A percentile compares a stretch with the other conserved stretches of the same genome.
phyloP scores from a whole-genome alignment of 2,888 invertebrate species.

The Cataglyphis cursor region DNA sequence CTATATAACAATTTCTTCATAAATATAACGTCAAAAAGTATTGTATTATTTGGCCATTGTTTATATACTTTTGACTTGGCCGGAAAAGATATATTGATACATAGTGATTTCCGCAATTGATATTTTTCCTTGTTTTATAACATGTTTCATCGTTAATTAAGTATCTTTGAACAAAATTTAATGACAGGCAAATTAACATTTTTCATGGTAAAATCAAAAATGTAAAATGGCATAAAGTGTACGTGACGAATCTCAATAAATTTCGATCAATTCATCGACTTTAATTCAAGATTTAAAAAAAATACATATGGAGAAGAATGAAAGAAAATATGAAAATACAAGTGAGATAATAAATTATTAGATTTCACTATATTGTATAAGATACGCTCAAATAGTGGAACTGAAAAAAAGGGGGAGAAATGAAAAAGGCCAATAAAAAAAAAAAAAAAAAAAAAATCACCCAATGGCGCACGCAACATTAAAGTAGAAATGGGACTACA shows the following conservation, averaged over 20 bases:
- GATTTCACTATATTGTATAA: not conserved
- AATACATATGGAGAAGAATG: not conserved
- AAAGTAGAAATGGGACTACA: not conserved
- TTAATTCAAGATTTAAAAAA: not conserved
- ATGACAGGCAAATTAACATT: not conserved
- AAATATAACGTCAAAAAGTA: not conserved
- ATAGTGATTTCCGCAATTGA: not conserved
- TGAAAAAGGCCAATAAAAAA: not conserved
- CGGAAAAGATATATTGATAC: not conserved
- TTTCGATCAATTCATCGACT: not conserved
- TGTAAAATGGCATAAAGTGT: not conserved
- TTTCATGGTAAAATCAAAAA: not conserved
- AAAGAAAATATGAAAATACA: not conserved
- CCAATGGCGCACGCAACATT: too few species aligned
- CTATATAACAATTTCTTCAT: not conserved
- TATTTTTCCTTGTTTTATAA: not conserved
- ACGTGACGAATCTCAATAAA: constrained; percentile 5
- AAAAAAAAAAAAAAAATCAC: not conserved
- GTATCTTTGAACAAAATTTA: not conserved
- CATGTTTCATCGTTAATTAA: not conserved
- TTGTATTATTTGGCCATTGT: not conserved
- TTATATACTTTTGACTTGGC: not conserved
- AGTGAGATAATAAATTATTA: not conserved
- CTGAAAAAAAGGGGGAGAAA: not conserved
- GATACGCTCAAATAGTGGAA: not conserved